Evolutionary conservation across 2,888 invertebrate species (phyloP).

Genomic region (Tromatobia lineatoria): DNA sequence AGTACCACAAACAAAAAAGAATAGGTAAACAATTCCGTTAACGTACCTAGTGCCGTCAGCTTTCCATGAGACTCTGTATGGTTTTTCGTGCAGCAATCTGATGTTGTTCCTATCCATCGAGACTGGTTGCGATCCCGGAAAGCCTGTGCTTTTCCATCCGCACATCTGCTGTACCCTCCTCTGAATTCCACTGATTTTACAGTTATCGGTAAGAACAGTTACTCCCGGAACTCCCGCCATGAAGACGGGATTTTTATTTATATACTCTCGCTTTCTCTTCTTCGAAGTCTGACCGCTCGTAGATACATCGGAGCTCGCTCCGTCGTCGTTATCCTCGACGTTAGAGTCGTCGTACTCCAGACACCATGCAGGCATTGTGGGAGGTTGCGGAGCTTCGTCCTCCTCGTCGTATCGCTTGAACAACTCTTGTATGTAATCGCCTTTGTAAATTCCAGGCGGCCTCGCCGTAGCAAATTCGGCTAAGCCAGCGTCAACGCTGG

Average conservation of each 20-base stretch:
- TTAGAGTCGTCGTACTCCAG: conserved; percentile 86
- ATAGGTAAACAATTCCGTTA: conserved; percentile 16
- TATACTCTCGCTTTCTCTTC: conserved; percentile 86
- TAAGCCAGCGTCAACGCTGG: conserved; percentile 94
- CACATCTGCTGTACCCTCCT: conserved; percentile 92
- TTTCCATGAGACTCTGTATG: conserved; percentile 99
- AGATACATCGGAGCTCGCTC: neutral
- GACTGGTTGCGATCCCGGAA: conserved; percentile 99
- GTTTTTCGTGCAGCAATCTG: conserved; percentile 90
- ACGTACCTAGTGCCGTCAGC: conserved; percentile 97
- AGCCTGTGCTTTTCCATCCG: conserved; percentile 92
- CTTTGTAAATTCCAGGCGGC: conserved; percentile 98
- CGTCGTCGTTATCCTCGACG: conserved; percentile 75
- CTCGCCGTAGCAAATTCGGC: conserved; percentile 92
- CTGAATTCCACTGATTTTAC: conserved; percentile 89
- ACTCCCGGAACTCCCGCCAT: conserved; percentile 96
- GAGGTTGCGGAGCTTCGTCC: conserved; percentile 90
- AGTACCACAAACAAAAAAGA: conserved; percentile 20
- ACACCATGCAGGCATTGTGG: conserved; percentile 95
- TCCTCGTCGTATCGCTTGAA: conserved; percentile 92
- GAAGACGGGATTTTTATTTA: conserved; percentile 90
- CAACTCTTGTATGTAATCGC: conserved; percentile 96
- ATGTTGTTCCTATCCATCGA: conserved; percentile 97
- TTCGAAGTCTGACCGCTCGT: conserved; percentile 76
- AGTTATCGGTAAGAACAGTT: conserved; percentile 88